phyloP scores from a whole-genome alignment of 2,113 vertebrate genomes.

The Narcine bancroftii region DNA sequence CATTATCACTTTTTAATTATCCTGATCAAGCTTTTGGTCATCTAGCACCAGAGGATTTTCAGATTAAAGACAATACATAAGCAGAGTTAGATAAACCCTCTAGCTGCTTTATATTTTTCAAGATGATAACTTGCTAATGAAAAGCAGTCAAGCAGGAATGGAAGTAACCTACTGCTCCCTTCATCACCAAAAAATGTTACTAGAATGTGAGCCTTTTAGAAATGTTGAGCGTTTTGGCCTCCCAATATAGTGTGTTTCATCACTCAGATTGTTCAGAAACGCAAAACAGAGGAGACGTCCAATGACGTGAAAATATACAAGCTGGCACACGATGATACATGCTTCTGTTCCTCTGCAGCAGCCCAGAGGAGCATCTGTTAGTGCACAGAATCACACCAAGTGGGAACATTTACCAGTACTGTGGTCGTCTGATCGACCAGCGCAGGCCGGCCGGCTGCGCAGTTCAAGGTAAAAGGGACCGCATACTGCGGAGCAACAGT shows the following conservation, averaged over 20 bases:
- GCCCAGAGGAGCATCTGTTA: constrained; percentile 49
- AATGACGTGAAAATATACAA: constrained; percentile 52
- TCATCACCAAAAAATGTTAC: background rate
- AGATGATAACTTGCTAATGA: background rate
- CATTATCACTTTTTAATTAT: no score
- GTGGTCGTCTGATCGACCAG: constrained; percentile 98
- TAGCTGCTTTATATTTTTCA: background rate
- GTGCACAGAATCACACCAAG: constrained; percentile 62
- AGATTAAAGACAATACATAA: no score
- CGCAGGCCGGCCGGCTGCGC: constrained; percentile 87
- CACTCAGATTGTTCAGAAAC: constrained; percentile 25
- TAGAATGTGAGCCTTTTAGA: constrained; percentile 20
- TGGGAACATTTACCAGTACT: constrained; percentile 92
- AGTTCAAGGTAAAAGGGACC: constrained; percentile 88
- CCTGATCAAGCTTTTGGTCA: no score
- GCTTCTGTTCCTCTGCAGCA: constrained; percentile 36
- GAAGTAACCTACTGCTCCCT: background rate
- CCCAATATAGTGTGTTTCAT: background rate
- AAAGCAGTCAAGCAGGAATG: background rate
- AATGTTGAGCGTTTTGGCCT: constrained; percentile 6
- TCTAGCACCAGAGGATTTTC: no score
- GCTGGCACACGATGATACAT: constrained; percentile 59
- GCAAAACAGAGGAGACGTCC: constrained; percentile 40
- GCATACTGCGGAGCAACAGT: constrained; percentile 95
- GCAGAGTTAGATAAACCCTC: background rate